A percentile compares a stretch with the other conserved stretches of the same genome.
phyloP scores from a whole-genome alignment of 2,888 invertebrate species.

The Chouioia cunea region DNA sequence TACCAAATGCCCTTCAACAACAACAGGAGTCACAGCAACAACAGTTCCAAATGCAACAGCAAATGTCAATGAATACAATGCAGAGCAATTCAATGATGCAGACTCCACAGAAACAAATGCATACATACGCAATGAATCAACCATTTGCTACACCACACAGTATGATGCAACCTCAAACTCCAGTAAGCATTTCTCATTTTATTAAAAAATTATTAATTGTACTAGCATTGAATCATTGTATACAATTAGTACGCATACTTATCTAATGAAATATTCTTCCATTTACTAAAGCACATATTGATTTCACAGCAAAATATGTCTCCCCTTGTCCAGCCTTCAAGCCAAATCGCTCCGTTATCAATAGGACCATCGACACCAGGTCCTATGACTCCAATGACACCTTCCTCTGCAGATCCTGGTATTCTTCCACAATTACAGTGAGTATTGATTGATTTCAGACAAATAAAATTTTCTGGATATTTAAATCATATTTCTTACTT shows the following conservation, averaged over 20 bases:
- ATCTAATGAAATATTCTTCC: conserved; percentile 5
- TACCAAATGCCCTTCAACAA: conserved; percentile 85
- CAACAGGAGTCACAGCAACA: conserved; percentile 73
- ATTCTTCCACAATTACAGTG: conserved; percentile 94
- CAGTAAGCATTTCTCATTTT: conserved; percentile 70
- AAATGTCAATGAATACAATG: conserved; percentile 73
- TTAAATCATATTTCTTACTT: conserved; percentile 8
- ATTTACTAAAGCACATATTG: not conserved
- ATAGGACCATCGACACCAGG: conserved; percentile 82
- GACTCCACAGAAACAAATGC: conserved; percentile 80
- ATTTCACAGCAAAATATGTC: conserved; percentile 83
- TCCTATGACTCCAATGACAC: conserved; percentile 94
- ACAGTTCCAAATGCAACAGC: conserved; percentile 68
- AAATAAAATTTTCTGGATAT: not conserved
- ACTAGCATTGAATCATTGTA: not conserved
- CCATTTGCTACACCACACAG: conserved; percentile 85
- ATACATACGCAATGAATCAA: conserved; percentile 81
- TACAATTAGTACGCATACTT: not conserved
- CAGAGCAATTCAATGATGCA: conserved; percentile 75
- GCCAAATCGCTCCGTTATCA: conserved; percentile 74
- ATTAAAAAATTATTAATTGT: not conserved
- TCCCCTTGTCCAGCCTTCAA: conserved; percentile 80
- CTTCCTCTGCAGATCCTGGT: conserved; percentile 90
- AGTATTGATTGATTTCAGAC: conserved; percentile 58
- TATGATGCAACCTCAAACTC: conserved; percentile 91